These are phyloP conservation scores for Enteromius unitaeniatus DNA, from an alignment of 2,797 vertebrate genomes.

Conservation along the genomic window DNA sequence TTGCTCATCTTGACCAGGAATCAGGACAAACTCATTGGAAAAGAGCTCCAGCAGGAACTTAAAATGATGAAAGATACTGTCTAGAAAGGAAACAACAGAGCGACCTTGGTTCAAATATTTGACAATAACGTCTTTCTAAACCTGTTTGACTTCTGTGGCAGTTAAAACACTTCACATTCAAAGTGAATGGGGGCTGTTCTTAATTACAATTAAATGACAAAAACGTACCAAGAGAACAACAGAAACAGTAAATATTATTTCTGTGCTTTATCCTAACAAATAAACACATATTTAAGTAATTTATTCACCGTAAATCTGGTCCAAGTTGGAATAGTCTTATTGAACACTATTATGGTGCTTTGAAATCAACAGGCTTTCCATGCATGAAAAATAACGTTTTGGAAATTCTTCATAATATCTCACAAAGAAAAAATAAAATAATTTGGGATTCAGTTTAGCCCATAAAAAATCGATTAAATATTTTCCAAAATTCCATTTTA, in stretches of 20 bases:
- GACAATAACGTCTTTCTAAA: neutral
- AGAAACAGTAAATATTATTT: neutral
- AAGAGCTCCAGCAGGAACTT: conserved; percentile 86
- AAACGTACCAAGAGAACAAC: neutral
- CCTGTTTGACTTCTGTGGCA: neutral
- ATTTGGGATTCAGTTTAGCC: neutral
- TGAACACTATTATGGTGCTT: neutral
- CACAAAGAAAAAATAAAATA: neutral
- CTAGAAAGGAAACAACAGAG: conserved; percentile 70
- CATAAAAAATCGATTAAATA: neutral
- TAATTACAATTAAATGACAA: neutral
- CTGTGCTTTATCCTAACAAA: neutral
- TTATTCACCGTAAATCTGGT: neutral
- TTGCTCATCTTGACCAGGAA: conserved; percentile 82
- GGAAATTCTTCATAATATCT: neutral
- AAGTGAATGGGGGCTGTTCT: neutral
- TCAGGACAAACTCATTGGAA: conserved; percentile 91
- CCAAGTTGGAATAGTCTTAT: neutral
- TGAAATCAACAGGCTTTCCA: neutral
- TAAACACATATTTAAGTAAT: neutral
- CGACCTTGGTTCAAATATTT: neutral
- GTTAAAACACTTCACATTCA: neutral
- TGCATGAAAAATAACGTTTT: neutral
- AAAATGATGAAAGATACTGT: conserved; percentile 84
- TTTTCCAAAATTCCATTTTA: neutral